phyloP scores from a whole-genome alignment of 30 jellyfish, hydroid and myxozoan species.

The Chrysaora quinquecirrha region DNA sequence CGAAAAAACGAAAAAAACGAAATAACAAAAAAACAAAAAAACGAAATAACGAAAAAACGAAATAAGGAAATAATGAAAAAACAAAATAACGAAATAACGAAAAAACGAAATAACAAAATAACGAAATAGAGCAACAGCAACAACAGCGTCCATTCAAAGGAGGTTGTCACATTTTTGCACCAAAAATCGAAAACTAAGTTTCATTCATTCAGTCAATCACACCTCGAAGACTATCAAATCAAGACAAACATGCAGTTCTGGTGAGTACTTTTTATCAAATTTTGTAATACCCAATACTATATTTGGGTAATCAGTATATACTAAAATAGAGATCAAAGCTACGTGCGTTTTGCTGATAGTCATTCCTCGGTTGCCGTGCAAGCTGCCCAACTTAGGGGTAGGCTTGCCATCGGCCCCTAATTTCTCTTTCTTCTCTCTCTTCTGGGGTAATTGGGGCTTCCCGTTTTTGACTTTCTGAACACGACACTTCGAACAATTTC shows the following conservation, averaged over 20 bases:
- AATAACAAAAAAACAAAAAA: too few species aligned
- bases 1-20: neutral
- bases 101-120: neutral
- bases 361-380: too few species aligned
- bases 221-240: neutral
- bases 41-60: neutral
- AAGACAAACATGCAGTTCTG: neutral
- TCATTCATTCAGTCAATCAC: neutral
- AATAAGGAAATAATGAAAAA: neutral
- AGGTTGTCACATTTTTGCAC: constrained; percentile 14
- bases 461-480: too few species aligned
- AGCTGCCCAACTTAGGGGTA: too few species aligned
- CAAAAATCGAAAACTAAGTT: too few species aligned
- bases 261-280: neutral
- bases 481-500: neutral
- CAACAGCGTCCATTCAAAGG: constrained; percentile 21
- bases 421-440: too few species aligned
- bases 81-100: neutral
- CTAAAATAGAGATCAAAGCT: too few species aligned
- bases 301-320: neutral
- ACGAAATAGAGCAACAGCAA: constrained; percentile 3
- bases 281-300: neutral
- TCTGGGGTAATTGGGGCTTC: too few species aligned
- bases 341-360: too few species aligned
- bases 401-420: too few species aligned